phyloP scores from a whole-genome alignment of 2,888 invertebrate genomes.

The Macrophya alboannulata region DNA sequence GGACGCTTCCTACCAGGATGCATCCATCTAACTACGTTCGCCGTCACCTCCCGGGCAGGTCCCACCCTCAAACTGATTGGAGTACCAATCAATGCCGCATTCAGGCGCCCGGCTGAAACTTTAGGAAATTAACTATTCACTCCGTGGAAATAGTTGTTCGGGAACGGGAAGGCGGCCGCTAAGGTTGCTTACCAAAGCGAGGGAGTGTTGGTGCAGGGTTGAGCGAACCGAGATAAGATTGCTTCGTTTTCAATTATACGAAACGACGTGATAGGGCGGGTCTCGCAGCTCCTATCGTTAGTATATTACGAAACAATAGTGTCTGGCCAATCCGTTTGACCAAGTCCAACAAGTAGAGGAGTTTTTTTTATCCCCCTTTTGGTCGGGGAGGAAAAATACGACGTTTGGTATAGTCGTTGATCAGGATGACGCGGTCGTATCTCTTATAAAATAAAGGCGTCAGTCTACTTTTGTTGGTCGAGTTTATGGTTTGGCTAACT shows the following conservation, averaged over 20 bases:
- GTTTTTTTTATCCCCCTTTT: background rate
- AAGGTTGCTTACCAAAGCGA: conserved; percentile 20
- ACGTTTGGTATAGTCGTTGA: conserved; percentile 26
- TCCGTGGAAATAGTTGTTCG: conserved; percentile 78
- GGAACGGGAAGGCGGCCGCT: conserved; percentile 63
- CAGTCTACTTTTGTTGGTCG: background rate
- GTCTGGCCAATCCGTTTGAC: conserved; percentile 25
- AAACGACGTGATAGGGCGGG: conserved; percentile 36
- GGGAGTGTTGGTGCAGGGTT: conserved; percentile 55
- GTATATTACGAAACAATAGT: conserved; percentile 36
- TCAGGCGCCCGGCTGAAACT: conserved; percentile 78
- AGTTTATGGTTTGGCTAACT: conserved; percentile 32
- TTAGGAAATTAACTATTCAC: conserved; percentile 80
- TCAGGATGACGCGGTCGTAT: conserved; percentile 22
- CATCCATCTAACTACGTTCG: conserved; percentile 66
- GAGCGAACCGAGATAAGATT: conserved; percentile 73
- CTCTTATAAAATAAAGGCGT: conserved; percentile 9
- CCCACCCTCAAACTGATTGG: conserved; percentile 75
- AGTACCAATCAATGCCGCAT: conserved; percentile 79
- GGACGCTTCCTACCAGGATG: conserved; percentile 60
- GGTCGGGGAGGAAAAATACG: background rate
- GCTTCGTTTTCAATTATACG: conserved; percentile 77
- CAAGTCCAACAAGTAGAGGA: conserved; percentile 38
- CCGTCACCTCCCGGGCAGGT: conserved; percentile 58
- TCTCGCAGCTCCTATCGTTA: conserved; percentile 10